Conservation (phyloP, 2,113 vertebrate species). For the Crotalus tigris region DNA sequence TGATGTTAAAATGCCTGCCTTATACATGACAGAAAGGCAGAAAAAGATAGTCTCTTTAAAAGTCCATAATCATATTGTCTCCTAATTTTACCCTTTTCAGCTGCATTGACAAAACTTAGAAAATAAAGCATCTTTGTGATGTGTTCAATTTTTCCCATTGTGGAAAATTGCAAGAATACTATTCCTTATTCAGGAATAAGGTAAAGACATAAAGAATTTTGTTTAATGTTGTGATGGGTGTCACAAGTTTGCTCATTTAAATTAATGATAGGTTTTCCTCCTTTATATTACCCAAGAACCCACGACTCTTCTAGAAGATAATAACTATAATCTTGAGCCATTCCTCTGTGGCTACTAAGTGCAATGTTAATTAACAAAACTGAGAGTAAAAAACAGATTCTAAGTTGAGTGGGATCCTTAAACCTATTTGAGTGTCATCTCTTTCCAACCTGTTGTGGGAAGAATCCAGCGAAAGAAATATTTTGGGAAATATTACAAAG, state of each 20-base stretch:
- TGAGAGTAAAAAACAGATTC: constrained; percentile 48
- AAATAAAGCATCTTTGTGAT: background rate
- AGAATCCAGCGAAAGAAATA: no score
- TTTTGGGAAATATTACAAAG: no score
- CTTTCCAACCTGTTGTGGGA: constrained; percentile 28
- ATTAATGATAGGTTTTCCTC: background rate
- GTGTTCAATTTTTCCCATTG: background rate
- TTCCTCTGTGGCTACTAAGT: constrained; percentile 36
- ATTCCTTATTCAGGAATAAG: background rate
- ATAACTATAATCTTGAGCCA: constrained; percentile 47
- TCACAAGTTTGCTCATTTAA: constrained; percentile 31
- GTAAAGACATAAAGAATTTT: constrained; percentile 4
- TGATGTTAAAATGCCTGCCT: background rate
- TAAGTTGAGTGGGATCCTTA: constrained; percentile 42
- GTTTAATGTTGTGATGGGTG: constrained; percentile 4
- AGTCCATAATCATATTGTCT: background rate
- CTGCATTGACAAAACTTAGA: background rate
- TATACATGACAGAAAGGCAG: background rate
- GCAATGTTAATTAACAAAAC: constrained; percentile 53
- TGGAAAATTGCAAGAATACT: background rate
- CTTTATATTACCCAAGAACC: constrained; percentile 2
- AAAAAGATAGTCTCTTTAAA: background rate
- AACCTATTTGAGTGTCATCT: constrained; percentile 51
- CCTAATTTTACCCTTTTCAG: background rate
- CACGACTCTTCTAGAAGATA: constrained; percentile 11